Percentiles rank a stretch among this genome's conserved stretches.
Conservation (phyloP, 2,113 vertebrate genomes). For the Beaufortia kweichowensis region DNA sequence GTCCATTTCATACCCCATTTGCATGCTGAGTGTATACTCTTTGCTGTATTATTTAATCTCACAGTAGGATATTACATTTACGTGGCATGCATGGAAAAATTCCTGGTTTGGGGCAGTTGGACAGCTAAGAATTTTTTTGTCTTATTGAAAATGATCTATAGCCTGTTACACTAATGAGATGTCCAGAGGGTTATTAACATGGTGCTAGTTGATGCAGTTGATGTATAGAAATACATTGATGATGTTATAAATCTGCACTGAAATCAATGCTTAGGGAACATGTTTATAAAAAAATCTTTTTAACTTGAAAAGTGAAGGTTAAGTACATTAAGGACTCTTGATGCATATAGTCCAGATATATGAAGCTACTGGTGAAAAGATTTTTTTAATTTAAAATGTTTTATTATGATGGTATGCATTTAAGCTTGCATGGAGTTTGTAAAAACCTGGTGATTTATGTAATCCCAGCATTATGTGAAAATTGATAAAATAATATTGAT, state of each 20-base stretch:
- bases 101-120: background rate
- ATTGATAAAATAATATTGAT: no score
- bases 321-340: background rate
- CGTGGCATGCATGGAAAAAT: background rate
- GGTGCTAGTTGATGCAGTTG: background rate
- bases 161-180: constrained; percentile 11
- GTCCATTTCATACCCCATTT: background rate
- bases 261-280: background rate
- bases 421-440: background rate
- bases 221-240: background rate
- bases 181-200: constrained; percentile 22
- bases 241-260: background rate
- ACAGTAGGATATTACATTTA: background rate
- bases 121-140: background rate
- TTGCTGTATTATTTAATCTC: constrained; percentile 7
- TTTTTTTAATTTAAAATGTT: no score
- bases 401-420: background rate
- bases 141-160: background rate
- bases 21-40: background rate
- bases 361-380: background rate
- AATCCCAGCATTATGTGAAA: background rate
- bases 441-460: background rate
- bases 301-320: background rate
- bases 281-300: no score
- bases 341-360: background rate